These are phyloP conservation scores for Mactra quadrangularis DNA, from an alignment of 1,140 invertebrate species.

Conservation along the genomic window DNA sequence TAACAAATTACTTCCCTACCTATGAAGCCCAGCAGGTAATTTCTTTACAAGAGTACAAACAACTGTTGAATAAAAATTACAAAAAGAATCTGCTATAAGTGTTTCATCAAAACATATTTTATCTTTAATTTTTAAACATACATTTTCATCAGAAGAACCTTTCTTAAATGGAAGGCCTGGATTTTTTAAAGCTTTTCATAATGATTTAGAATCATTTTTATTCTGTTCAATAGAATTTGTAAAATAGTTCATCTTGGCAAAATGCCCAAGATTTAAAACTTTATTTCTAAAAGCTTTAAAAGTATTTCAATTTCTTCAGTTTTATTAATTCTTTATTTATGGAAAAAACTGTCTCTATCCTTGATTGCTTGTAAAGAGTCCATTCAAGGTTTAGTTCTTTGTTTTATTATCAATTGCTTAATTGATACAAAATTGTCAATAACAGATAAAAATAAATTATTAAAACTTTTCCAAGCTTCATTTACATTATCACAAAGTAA, in stretches of 20 bases:
- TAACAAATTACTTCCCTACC: constrained; percentile 14
- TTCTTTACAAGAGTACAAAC: constrained; percentile 42
- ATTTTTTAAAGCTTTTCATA: constrained; percentile 39
- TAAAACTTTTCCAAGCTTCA: constrained; percentile 22
- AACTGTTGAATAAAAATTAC: constrained; percentile 32
- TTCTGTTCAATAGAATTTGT: constrained; percentile 23
- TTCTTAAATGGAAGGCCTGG: constrained; percentile 31
- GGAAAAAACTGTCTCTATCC: constrained; percentile 27
- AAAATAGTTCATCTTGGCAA: constrained; percentile 17
- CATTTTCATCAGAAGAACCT: constrained; percentile 24
- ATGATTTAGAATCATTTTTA: constrained; percentile 38
- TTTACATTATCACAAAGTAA: constrained; percentile 31
- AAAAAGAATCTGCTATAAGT: constrained; percentile 30
- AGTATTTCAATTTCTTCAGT: not conserved
- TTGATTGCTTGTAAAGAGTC: constrained; percentile 32
- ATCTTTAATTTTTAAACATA: constrained; percentile 40
- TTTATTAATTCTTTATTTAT: constrained; percentile 12
- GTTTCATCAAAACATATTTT: constrained; percentile 41
- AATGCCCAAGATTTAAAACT: constrained; percentile 18
- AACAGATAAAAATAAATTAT: constrained; percentile 27
- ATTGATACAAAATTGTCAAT: constrained; percentile 16
- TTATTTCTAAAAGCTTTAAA: constrained; percentile 35
- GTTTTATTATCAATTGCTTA: constrained; percentile 17
- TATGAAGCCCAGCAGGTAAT: constrained; percentile 3
- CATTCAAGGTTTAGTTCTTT: constrained; percentile 47